These are phyloP conservation scores for Trogon surrucura DNA, from an alignment of 2,113 vertebrate species.

Conservation along the genomic window DNA sequence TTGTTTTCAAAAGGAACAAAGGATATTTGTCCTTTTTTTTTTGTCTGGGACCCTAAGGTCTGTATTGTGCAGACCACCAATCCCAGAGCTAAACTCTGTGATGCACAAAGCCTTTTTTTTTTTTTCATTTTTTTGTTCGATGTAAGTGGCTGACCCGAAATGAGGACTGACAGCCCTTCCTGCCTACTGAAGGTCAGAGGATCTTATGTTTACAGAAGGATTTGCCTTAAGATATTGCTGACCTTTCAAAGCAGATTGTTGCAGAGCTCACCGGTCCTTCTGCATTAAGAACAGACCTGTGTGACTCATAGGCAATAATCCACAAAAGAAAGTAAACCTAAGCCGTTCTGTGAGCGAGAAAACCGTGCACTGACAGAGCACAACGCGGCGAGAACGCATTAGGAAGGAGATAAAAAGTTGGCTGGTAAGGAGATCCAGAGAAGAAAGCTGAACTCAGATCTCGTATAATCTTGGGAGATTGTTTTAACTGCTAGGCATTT, in stretches of 20 bases:
- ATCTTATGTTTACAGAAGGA: constrained; percentile 62
- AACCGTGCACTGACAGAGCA: background rate
- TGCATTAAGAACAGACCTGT: constrained; percentile 23
- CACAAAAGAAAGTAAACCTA: background rate
- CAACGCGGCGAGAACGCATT: background rate
- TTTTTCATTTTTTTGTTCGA: constrained; percentile 12
- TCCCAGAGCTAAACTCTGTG: background rate
- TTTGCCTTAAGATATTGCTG: constrained; percentile 74
- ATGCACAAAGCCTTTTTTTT: background rate
- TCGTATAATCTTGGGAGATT: background rate
- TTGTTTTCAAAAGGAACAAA: background rate
- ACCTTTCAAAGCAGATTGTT: constrained; percentile 75
- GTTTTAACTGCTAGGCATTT: background rate
- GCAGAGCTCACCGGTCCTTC: background rate
- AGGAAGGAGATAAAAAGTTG: background rate
- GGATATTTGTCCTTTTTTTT: background rate
- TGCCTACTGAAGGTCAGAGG: constrained; percentile 50
- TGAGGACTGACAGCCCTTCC: constrained; percentile 67
- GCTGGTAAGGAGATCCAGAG: background rate
- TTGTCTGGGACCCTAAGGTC: background rate
- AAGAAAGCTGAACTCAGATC: background rate
- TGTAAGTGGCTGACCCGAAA: constrained; percentile 55
- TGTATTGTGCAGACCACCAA: accelerated
- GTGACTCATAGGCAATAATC: constrained; percentile 42
- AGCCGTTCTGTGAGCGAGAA: background rate